Percentiles rank a stretch among this genome's conserved stretches.
These are phyloP conservation scores for Monarcha castaneiventris DNA, from an alignment of 2,113 vertebrate genomes.

Conservation along the genomic window DNA sequence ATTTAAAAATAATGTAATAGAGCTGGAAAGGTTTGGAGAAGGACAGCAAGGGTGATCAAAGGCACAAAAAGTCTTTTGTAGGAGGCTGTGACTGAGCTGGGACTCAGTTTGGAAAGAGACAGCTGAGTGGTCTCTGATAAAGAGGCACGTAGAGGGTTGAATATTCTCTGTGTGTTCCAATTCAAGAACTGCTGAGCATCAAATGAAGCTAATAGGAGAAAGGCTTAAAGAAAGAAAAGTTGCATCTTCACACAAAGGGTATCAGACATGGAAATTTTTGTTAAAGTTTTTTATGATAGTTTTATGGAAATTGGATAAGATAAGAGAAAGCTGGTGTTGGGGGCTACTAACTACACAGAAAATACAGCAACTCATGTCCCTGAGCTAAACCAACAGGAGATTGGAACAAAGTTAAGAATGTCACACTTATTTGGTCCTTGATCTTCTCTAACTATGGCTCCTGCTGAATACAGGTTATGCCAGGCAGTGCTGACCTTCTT, in stretches of 20 bases:
- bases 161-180: not conserved
- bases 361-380: not conserved
- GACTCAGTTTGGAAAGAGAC: not conserved
- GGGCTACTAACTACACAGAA: not conserved
- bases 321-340: not conserved
- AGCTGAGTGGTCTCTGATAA: not conserved
- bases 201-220: not conserved
- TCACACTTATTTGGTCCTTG: not conserved
- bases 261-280: accelerated
- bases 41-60: not conserved
- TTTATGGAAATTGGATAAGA: not conserved
- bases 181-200: not conserved
- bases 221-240: not conserved
- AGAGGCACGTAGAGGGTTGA: not conserved
- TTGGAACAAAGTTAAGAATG: not conserved
- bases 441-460: not conserved
- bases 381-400: not conserved
- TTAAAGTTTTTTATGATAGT: not conserved
- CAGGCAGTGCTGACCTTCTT: not conserved
- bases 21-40: not conserved
- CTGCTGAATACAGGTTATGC: not conserved
- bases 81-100: not conserved
- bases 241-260: not conserved
- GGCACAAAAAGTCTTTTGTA: not conserved
- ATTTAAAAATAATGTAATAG: not conserved